Base-by-base conservation (phyloP, 2,797 vertebrate genomes). In the Chelon labrosus region DNA sequence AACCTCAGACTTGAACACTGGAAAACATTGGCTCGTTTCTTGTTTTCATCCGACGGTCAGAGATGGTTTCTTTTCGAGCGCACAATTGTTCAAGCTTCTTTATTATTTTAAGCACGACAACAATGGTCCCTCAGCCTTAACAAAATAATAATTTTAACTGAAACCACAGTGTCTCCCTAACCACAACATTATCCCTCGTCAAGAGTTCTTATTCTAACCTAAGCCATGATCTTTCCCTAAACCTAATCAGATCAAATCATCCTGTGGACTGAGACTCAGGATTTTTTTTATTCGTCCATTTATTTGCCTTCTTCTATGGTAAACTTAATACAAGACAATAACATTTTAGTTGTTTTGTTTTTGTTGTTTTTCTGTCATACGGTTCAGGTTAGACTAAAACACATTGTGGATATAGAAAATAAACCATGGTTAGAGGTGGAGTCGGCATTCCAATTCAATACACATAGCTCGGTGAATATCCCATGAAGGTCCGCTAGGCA, bases 171-270 rank as follows among this genome's bases (percentile, higher is more conserved):
- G 8, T 50, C 31, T 42, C 7, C n/a, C 38, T 20, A 19, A 56
- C 35, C 54, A 38, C 35, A 56, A 20, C 54, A 38, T 56, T n/a
- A n/a, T 54, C 52, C 16, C 8, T 35, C n/a, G 37, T 55, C 53
- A 55, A 55, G n/a, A 55, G 16, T 4, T 37, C 17, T 55, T 19
- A 38, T 55, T 38, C 37, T 37, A 38, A 37, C 1, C 10, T 17
- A 55, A 19, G n/a, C n/a, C n/a, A 19, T 7, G 31, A 35, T 37
- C 17, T 37, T 12, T 37, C 53, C 17, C 11, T 19, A 38, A 19
- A 55, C 6, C 10, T 11, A 38, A 12, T 38, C 10, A 11, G 37
- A 19, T 38, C 17, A 38, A 55, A n/a, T 39, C 6, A 38, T 38
- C n/a, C 3, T 20, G 54, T 37, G 37, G 20, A 42, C 16, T 39